These are phyloP conservation scores for Candoia aspera DNA, from an alignment of 2,113 vertebrate genomes.

Conservation along the genomic window DNA sequence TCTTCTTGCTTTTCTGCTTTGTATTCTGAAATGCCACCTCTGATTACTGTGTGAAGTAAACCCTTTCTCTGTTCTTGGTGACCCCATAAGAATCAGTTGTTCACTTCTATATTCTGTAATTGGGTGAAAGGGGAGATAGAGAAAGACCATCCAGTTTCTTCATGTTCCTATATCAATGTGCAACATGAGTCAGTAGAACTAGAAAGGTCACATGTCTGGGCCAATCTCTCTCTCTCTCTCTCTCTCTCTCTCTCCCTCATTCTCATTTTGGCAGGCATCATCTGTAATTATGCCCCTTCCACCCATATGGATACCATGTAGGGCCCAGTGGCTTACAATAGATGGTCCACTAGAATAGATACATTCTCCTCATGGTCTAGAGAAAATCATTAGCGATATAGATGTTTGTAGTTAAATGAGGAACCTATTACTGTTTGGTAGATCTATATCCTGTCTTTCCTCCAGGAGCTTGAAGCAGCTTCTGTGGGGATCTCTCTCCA, in stretches of 20 bases:
- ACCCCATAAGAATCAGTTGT: not conserved
- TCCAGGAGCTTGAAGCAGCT: not conserved
- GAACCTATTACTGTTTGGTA: not conserved
- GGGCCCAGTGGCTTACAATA: not conserved
- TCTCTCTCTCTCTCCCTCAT: not conserved
- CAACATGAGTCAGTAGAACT: not conserved
- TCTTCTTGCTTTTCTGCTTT: not conserved
- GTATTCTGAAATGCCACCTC: not conserved
- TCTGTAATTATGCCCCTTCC: not conserved
- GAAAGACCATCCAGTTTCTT: not conserved
- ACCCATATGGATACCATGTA: not conserved
- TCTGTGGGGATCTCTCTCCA: not conserved
- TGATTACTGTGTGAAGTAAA: not conserved
- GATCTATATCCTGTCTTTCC: not conserved
- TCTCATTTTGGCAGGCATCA: not conserved
- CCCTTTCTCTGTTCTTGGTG: not conserved
- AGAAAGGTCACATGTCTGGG: not conserved
- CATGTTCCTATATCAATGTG: not conserved
- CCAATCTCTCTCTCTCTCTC: too few relatives aligned
- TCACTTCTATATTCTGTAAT: not conserved
- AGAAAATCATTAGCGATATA: not conserved
- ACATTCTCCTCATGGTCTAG: not conserved
- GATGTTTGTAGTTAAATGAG: not conserved
- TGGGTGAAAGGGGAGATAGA: not conserved
- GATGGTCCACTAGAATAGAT: not conserved